phyloP scores from a whole-genome alignment of 1,140 invertebrate genomes.

The Macrocentrus cingulum region DNA sequence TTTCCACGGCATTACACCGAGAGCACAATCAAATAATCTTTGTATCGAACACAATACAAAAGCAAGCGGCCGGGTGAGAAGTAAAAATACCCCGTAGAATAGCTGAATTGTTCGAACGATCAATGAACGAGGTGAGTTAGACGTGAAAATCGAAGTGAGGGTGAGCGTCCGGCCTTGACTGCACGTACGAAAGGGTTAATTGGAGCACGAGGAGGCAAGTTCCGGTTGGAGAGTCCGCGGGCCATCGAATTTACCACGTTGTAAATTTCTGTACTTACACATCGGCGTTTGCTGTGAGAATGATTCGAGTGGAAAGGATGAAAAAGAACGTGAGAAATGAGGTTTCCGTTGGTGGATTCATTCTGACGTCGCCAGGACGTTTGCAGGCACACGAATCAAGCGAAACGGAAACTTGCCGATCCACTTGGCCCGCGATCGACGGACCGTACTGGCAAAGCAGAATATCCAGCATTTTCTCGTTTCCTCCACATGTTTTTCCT shows the following conservation, averaged over 20 bases:
- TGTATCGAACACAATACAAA: no score
- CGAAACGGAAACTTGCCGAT: constrained; percentile 24
- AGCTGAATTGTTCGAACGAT: no score
- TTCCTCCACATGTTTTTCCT: neutral
- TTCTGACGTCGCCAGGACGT: neutral
- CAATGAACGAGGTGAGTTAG: constrained; percentile 1
- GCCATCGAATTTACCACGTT: constrained; percentile 16
- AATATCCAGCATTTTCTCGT: neutral
- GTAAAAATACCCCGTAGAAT: no score
- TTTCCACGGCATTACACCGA: no score
- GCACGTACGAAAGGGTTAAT: constrained; percentile 13
- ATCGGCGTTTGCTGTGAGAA: constrained; percentile 2
- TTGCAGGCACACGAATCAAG: constrained; percentile 20
- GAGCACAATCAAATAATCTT: no score
- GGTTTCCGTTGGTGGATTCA: neutral
- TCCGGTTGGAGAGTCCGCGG: constrained; percentile 3
- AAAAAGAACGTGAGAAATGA: no score
- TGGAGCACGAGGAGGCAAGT: constrained; percentile 10
- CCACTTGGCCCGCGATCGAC: neutral
- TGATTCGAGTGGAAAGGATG: no score
- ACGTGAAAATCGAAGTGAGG: constrained; percentile 3
- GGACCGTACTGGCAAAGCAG: constrained; percentile 16
- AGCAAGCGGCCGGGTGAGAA: no score
- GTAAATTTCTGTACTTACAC: constrained; percentile 23
- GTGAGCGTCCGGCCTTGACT: neutral